These are phyloP conservation scores for Synanthedon tipuliformis DNA, from an alignment of 2,888 invertebrate species.

Conservation along the genomic window DNA sequence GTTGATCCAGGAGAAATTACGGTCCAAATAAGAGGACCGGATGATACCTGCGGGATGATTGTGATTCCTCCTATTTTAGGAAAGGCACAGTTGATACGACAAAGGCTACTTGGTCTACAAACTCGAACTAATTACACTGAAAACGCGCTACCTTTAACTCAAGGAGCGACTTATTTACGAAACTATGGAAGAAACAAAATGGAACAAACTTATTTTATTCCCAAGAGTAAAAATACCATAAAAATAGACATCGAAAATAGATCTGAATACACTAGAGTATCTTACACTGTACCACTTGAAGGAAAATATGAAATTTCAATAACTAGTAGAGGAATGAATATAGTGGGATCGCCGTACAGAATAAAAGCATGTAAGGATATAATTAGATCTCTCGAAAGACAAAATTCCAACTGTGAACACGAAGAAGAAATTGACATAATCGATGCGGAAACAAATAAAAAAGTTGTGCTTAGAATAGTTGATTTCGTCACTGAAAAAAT, in stretches of 20 bases:
- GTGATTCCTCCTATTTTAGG: constrained; percentile 56
- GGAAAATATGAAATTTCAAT: constrained; percentile 71
- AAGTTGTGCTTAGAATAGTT: constrained; percentile 62
- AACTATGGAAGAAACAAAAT: constrained; percentile 57
- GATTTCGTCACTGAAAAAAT: constrained; percentile 70
- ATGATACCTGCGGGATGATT: constrained; percentile 54
- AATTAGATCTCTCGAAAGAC: constrained; percentile 37
- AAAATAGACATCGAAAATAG: constrained; percentile 57
- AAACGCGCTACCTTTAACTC: constrained; percentile 51
- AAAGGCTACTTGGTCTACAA: constrained; percentile 51
- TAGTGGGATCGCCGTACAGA: constrained; percentile 72
- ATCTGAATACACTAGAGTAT: constrained; percentile 61
- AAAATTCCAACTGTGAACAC: constrained; percentile 50
- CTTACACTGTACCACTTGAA: constrained; percentile 57
- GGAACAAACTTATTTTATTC: constrained; percentile 58
- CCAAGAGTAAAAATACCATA: constrained; percentile 62
- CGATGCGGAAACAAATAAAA: constrained; percentile 52
- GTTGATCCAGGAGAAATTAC: constrained; percentile 60
- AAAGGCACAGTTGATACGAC: constrained; percentile 56
- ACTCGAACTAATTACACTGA: constrained; percentile 43
- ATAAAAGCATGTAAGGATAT: constrained; percentile 57
- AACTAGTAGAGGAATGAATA: constrained; percentile 64
- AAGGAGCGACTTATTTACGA: constrained; percentile 54
- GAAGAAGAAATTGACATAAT: constrained; percentile 63
- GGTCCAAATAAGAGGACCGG: constrained; percentile 59